Base-by-base conservation (phyloP, 2,797 vertebrate genomes). In the Fistularia commersonii region DNA sequence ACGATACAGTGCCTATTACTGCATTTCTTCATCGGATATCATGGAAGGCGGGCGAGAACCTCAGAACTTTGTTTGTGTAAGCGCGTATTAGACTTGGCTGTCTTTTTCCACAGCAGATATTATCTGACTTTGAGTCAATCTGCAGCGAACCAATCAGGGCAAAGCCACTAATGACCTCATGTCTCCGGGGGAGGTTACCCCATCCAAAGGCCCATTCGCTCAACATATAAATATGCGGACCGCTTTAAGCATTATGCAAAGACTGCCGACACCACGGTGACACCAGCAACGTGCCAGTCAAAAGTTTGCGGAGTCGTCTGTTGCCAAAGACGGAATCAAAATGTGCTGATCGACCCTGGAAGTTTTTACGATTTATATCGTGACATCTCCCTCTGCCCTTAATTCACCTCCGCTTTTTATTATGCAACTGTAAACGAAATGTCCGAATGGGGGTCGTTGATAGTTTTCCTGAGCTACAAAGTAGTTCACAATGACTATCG, bases 171-270 rank as follows among this genome's bases (percentile, higher is more conserved):
- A 61, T 77, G 72, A 83, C 71, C 66, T 83, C 65, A 74, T 80
- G 66, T 73, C 77, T 77, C 72, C n/a, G 32, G 64, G 66, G 77
- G 65, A 64, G 54, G 53, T 79, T 81, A 76, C 75, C 69, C 81
- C 79, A 80, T 76, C 48, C 61, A 54, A 41, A 65, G 51, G 41
- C 15, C 58, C 8, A 36, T 81, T 81, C 68, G 44, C 63, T 84
- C 79, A 77, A 35, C 45, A 23, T 61, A 54, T 55, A 88, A 83
- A 77, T 70, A 84, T 84, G 73, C 67, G 61, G 58, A 50, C 64
- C 49, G 23, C 56, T 52, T 62, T 54, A 51, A 63, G 32, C 45
- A 42, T 73, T 71, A 66, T 63, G 53, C 39, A 61, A 73, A 74
- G 65, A 54, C 58, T 64, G 40, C 48, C 36, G 46, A 63, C 52